These are phyloP conservation scores for Heloderma charlesbogerti DNA, from an alignment of 2,113 vertebrate genomes.

Conservation along the genomic window DNA sequence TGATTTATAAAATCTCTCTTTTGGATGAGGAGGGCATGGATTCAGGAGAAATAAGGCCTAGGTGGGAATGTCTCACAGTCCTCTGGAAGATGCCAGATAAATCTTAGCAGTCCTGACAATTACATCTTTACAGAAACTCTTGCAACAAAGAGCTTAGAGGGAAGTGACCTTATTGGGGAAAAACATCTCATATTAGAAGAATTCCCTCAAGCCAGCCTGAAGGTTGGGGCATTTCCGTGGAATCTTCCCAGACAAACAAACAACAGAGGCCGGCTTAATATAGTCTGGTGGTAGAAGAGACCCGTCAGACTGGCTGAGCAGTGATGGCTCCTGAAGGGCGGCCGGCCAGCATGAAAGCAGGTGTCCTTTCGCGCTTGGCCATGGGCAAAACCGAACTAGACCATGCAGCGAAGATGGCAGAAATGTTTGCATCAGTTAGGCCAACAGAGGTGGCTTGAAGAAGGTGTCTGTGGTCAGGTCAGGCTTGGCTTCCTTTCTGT, in stretches of 20 bases:
- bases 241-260: constrained; percentile 2
- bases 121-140: constrained; percentile 53
- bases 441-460: not conserved
- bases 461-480: not conserved
- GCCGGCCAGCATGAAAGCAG: not conserved
- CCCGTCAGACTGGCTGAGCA: constrained; percentile 1
- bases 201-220: constrained; percentile 9
- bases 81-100: constrained; percentile 51
- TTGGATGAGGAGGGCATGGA: not conserved
- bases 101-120: constrained; percentile 60
- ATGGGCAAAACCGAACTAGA: not conserved
- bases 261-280: not conserved
- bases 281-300: constrained; percentile 45
- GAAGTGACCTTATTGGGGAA: constrained; percentile 42
- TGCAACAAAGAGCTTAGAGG: constrained; percentile 35
- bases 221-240: not conserved
- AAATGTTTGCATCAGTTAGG: rapidly evolving
- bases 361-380: not conserved
- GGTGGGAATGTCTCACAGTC: constrained; percentile 43
- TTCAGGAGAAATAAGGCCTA: constrained; percentile 29
- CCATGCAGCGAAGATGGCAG: not conserved
- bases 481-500: not conserved
- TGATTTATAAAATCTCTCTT: not conserved
- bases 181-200: constrained; percentile 38
- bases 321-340: rapidly evolving